phyloP scores from a whole-genome alignment of 2,113 vertebrate species.

The Harpagus bidentatus region DNA sequence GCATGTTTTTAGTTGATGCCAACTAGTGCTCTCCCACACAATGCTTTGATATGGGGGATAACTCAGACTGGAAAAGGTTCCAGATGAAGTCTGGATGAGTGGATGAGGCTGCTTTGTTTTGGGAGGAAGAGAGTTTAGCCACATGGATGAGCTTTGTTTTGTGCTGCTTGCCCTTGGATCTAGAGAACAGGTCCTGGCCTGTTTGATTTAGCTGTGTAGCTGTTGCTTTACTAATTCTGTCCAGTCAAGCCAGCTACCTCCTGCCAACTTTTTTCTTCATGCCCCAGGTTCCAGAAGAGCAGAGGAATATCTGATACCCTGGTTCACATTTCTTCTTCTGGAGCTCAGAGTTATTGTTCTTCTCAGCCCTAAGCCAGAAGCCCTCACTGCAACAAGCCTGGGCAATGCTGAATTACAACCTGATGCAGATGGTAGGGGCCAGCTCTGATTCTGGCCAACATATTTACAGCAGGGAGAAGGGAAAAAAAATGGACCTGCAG shows the following conservation, averaged over 20 bases:
- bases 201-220: not conserved
- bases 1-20: not conserved
- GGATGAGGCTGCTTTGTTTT: not conserved
- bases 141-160: not conserved
- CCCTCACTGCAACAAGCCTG: not conserved
- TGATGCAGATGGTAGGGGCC: constrained; percentile 14
- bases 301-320: not conserved
- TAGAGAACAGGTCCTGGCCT: not conserved
- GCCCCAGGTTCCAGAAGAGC: not conserved
- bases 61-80: not conserved
- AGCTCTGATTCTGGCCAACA: constrained; percentile 9
- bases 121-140: not conserved
- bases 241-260: not conserved
- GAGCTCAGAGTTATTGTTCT: not conserved
- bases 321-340: not conserved
- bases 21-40: not conserved
- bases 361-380: not conserved
- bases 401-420: constrained; percentile 15
- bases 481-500: constrained; percentile 9
- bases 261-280: not conserved
- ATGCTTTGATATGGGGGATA: not conserved
- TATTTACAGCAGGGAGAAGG: not conserved
- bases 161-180: not conserved
- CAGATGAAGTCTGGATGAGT: not conserved
- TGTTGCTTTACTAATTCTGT: not conserved